Conservation (phyloP, 2,113 vertebrate species). For the Cathartes aura region DNA sequence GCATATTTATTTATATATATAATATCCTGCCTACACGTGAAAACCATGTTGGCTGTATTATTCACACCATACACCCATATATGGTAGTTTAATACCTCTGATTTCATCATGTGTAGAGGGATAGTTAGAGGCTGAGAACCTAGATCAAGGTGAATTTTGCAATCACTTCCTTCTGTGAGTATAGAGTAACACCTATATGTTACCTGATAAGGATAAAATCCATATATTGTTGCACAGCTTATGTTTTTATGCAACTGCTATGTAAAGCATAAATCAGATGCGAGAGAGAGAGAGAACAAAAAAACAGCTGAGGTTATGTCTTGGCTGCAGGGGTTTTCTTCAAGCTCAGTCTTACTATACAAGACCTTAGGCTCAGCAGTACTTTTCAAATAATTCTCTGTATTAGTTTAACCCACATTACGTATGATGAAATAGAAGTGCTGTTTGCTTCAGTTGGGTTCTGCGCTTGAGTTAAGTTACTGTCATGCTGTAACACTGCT, state of each 20-base stretch:
- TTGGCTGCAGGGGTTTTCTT: neutral
- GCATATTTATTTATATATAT: neutral
- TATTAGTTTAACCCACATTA: neutral
- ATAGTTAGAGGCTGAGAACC: neutral
- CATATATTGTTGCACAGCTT: neutral
- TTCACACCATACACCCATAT: neutral
- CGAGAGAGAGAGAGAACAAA: neutral
- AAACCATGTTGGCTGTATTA: neutral
- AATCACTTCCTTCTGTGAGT: neutral
- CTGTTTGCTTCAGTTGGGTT: neutral
- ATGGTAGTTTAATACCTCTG: neutral
- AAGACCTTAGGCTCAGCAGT: neutral
- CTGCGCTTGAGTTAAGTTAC: neutral
- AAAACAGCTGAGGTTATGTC: neutral
- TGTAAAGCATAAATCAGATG: neutral
- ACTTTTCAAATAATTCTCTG: neutral
- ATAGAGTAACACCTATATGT: neutral
- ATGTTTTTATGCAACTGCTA: neutral
- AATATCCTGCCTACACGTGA: neutral
- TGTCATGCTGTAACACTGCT: fast-evolving
- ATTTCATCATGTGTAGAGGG: neutral
- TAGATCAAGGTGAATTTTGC: neutral
- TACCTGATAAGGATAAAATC: neutral
- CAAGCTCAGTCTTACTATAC: neutral
- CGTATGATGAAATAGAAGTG: neutral